A percentile compares a stretch with the other conserved stretches of the same genome.
These are phyloP conservation scores for Hydractinia echinata DNA, from an alignment of 30 jellyfish, hydroid and myxozoan species.

Conservation along the genomic window DNA sequence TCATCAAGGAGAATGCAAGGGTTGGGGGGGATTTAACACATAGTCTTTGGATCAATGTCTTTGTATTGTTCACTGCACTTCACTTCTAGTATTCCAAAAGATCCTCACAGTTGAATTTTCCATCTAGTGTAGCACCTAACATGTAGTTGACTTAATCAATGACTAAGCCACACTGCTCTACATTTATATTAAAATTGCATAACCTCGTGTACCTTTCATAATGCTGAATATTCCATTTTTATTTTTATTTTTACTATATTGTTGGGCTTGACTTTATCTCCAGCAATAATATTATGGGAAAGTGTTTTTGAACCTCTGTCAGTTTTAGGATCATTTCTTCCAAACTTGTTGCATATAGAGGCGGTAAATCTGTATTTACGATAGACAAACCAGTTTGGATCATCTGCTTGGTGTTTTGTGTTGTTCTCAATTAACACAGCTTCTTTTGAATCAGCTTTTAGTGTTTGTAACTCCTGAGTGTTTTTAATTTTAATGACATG, in stretches of 20 bases:
- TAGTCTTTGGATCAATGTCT: background rate
- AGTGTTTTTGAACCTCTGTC: background rate
- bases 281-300: background rate
- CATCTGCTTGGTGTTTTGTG: background rate
- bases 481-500: conserved; percentile 2
- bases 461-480: background rate
- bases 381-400: background rate
- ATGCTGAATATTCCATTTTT: background rate
- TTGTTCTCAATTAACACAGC: background rate
- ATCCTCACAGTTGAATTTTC: conserved; percentile 6
- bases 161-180: conserved; percentile 12
- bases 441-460: background rate
- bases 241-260: background rate
- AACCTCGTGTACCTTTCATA: conserved; percentile 2
- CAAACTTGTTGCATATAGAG: conserved; percentile 4
- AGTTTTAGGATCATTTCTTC: background rate
- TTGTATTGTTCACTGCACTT: conserved; percentile 12
- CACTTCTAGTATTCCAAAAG: conserved; percentile 1
- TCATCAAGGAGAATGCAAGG: conserved; percentile 4
- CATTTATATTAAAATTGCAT: background rate
- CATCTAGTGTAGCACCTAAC: conserved; percentile 20
- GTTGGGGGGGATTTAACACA: background rate
- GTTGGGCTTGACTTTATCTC: background rate
- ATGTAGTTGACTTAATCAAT: background rate
- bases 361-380: conserved; percentile 4